phyloP scores from a whole-genome alignment of 2,797 vertebrate genomes.

The Alca torda region DNA sequence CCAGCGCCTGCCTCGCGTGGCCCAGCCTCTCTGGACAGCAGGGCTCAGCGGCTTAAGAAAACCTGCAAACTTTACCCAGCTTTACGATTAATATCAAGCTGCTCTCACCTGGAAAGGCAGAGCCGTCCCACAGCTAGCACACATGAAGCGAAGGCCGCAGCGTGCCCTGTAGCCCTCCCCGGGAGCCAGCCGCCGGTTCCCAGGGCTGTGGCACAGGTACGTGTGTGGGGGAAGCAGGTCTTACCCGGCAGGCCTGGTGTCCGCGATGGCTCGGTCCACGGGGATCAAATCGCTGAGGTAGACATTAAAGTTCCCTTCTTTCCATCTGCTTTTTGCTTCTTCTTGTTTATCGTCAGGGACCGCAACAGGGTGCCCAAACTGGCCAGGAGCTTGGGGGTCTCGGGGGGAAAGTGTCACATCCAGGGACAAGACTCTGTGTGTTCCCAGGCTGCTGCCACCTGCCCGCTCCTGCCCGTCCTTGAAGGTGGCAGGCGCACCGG shows the following conservation, averaged over 20 bases:
- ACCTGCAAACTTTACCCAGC: not conserved
- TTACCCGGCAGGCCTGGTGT: slow-evolving; percentile 92
- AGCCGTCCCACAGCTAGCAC: accelerated
- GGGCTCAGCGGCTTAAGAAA: accelerated
- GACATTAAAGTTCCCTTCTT: slow-evolving; percentile 95
- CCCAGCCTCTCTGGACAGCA: accelerated
- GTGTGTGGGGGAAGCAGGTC: not conserved
- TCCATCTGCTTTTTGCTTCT: slow-evolving; percentile 87
- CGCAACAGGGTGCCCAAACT: slow-evolving; percentile 84
- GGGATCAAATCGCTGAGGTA: slow-evolving; percentile 95
- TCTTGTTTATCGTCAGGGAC: slow-evolving; percentile 79
- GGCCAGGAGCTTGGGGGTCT: slow-evolving; percentile 83
- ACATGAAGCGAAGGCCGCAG: accelerated
- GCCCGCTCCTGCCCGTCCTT: not conserved
- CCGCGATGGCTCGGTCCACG: slow-evolving; percentile 87
- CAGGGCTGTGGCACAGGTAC: accelerated
- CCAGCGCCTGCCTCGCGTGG: accelerated
- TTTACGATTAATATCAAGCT: accelerated
- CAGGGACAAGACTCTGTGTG: slow-evolving; percentile 84
- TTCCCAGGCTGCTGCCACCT: not conserved
- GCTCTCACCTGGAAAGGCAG: not conserved
- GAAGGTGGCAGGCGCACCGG: accelerated
- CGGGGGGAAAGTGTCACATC: slow-evolving; percentile 85
- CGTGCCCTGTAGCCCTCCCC: not conserved
- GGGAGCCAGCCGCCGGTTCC: not conserved